Percentiles rank a stretch among this genome's conserved stretches.
Evolutionary conservation across 2,888 invertebrate species (phyloP).

Genomic region (Tubulanus polymorphus): DNA sequence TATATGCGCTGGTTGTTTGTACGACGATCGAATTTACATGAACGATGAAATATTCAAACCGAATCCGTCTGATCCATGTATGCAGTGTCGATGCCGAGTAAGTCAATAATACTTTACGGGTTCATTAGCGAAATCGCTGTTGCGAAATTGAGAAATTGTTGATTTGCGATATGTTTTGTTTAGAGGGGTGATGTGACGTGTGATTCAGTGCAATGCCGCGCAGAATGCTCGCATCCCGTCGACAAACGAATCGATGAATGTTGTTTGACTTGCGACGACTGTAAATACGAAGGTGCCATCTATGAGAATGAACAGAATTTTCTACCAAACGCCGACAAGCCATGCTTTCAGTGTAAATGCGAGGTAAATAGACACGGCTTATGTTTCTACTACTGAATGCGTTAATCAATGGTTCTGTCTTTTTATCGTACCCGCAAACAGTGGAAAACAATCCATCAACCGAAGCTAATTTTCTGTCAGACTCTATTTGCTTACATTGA

Average conservation of each 20-base stretch:
- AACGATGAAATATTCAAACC: constrained; percentile 8
- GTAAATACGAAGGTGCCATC: constrained; percentile 31
- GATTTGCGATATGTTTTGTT: too few species aligned
- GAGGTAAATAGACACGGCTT: constrained; percentile 29
- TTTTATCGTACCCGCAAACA: too few species aligned
- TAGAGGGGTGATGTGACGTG: constrained; percentile 11
- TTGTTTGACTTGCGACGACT: constrained; percentile 19
- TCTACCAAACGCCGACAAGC: constrained; percentile 25
- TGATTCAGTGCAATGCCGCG: background rate
- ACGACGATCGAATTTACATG: constrained; percentile 3
- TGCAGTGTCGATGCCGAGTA: background rate
- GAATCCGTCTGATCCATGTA: constrained; percentile 20
- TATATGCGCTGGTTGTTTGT: constrained; percentile 1
- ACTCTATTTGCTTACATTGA: too few species aligned
- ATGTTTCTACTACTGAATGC: too few species aligned
- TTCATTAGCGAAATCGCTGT: too few species aligned
- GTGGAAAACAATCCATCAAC: too few species aligned
- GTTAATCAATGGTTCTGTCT: too few species aligned
- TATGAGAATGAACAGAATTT: constrained; percentile 35
- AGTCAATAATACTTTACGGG: background rate
- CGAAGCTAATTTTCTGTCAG: too few species aligned
- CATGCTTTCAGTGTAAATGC: constrained; percentile 38
- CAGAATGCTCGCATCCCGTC: constrained; percentile 8
- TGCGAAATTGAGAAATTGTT: too few species aligned
- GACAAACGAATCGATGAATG: background rate